phyloP scores from a whole-genome alignment of 2,113 vertebrate species.

The Nerophis ophidion region DNA sequence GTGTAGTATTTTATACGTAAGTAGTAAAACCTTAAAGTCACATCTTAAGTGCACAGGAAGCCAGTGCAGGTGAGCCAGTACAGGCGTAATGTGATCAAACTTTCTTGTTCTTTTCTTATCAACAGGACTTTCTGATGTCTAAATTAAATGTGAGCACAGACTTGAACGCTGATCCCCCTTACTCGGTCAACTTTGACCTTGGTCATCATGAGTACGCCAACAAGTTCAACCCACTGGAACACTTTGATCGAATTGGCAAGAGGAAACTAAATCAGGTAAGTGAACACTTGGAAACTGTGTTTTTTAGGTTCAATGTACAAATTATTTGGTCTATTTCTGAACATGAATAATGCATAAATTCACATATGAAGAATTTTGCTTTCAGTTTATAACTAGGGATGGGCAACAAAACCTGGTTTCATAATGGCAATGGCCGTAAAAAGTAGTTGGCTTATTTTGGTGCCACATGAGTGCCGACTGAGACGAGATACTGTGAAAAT shows the following conservation, averaged over 20 bases:
- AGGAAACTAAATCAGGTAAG: constrained; percentile 83
- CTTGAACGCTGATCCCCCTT: constrained; percentile 33
- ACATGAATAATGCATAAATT: constrained; percentile 16
- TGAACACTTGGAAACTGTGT: constrained; percentile 11
- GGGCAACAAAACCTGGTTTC: too few relatives aligned
- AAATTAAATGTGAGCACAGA: constrained; percentile 63
- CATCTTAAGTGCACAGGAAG: too few relatives aligned
- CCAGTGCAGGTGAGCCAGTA: too few relatives aligned
- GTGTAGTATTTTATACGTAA: too few relatives aligned
- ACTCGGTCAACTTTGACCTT: constrained; percentile 57
- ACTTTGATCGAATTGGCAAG: constrained; percentile 73
- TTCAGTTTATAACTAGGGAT: constrained; percentile 33
- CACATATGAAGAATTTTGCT: constrained; percentile 24
- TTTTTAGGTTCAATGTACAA: neutral
- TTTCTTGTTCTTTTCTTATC: neutral
- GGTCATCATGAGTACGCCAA: constrained; percentile 34
- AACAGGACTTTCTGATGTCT: constrained; percentile 79
- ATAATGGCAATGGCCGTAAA: too few relatives aligned
- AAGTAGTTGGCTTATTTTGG: too few relatives aligned
- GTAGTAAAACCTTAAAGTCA: too few relatives aligned
- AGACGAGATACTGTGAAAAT: too few relatives aligned
- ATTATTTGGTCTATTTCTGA: constrained; percentile 8
- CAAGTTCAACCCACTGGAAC: constrained; percentile 80
- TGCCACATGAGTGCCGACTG: too few relatives aligned
- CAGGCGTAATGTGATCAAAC: too few relatives aligned